Percentiles rank a stretch among this genome's conserved stretches.
Evolutionary conservation across 2,888 invertebrate genomes (phyloP).

Genomic region (Brachyopa scutellaris): DNA sequence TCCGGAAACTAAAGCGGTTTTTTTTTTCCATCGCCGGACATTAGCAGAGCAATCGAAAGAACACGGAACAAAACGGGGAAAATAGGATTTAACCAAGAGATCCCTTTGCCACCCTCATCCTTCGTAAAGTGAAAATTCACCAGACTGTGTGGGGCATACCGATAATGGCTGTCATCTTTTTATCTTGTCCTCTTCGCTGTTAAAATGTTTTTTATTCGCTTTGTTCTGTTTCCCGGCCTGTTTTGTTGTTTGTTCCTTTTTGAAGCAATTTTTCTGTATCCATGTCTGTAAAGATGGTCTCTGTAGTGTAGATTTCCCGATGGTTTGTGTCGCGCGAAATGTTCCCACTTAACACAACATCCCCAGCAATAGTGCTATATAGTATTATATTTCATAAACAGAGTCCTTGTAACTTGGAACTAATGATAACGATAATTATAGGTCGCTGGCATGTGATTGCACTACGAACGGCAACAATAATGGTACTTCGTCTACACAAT

Average conservation of each 20-base stretch:
- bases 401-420: conserved; percentile 66
- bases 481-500: conserved; percentile 75
- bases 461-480: conserved; percentile 77
- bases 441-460: conserved; percentile 81
- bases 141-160: conserved; percentile 49
- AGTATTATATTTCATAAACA: too few species aligned
- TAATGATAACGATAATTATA: conserved; percentile 76
- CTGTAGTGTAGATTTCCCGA: conserved; percentile 36
- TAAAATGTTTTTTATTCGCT: conserved; percentile 4
- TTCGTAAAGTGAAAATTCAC: conserved; percentile 18
- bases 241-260: conserved; percentile 15
- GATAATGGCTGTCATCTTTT: conserved; percentile 69
- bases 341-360: conserved; percentile 52
- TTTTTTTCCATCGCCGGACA: conserved; percentile 46
- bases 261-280: conserved; percentile 18
- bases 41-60: conserved; percentile 58
- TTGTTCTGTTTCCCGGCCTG: conserved; percentile 8
- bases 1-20: conserved; percentile 65
- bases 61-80: conserved; percentile 44
- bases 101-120: conserved; percentile 34
- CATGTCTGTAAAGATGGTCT: conserved; percentile 31
- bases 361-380: conserved; percentile 18
- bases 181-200: conserved; percentile 48
- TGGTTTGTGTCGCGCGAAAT: conserved; percentile 40
- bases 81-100: conserved; percentile 34